Base-by-base conservation (phyloP, 2,113 vertebrate genomes). In the Malaclemys terrapin region DNA sequence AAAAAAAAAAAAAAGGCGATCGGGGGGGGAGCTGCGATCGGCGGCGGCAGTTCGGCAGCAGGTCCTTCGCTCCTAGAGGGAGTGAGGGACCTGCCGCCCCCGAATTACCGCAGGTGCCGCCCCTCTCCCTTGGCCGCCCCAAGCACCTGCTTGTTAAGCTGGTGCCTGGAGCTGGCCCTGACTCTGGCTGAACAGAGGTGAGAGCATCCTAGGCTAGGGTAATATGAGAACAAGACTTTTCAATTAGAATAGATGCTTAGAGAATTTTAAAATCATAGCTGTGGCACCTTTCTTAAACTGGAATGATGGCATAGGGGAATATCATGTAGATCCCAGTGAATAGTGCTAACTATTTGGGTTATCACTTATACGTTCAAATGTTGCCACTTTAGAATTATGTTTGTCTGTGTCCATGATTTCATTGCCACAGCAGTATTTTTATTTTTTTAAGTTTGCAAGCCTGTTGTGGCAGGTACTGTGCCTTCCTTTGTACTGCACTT, bases 281-380 rank as follows among this genome's bases (percentile, higher is more conserved):
- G 27, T 90, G 14, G 12, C 0, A 72, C n/a, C 12, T 8, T 27
- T 7, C 24, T 78, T 78, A 45, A 78, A 42, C 38, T 29, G 24
- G 45, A 45, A 47, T 5, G 10, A 8, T 27, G 42, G n/a, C 9
- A 4, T 38, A 38, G 65, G 16, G n/a, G 35, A 38, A 38, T 72
- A 72, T 38, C 35, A 9, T 38, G 42, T 16, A 8, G 6, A 6
- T 65, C 35, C 59, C 24, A 10, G 69, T 3, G 19, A 88, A 72
- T 0, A 10, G 81, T 56, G 13, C 35, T 17, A 35, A 1, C 5
- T 1, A 12, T 1, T 69, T 4, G 12, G 1, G 52, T 81, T 93
- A 52, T 45, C 19, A 24, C 17, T 25, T 27, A 27, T 9, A 47
- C 13, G 47, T 5, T 69, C 84, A 49, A 75, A 0, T 0, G 27